Conservation (phyloP, 1,140 invertebrate genomes). For the Marisa cornuarietis region DNA sequence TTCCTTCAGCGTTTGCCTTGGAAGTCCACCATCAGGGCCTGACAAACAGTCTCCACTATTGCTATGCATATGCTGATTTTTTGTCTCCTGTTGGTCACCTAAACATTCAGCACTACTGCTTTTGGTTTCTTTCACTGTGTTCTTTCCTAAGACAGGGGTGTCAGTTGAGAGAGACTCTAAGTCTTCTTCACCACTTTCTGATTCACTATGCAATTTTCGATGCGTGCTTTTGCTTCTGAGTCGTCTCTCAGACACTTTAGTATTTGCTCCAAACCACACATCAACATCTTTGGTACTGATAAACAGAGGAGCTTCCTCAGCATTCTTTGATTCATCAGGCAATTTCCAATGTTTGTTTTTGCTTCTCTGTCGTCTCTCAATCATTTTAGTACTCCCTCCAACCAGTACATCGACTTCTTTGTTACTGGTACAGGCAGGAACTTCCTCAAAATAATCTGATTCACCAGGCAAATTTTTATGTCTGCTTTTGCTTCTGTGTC, state of each 20-base stretch:
- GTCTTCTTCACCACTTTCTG: not conserved
- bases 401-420: not conserved
- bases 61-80: no score
- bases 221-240: slow-evolving; percentile 14
- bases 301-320: not conserved
- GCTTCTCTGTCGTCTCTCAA: not conserved
- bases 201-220: not conserved
- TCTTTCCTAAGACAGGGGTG: no score
- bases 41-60: no score
- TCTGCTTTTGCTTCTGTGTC: slow-evolving; percentile 19
- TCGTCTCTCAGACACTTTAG: slow-evolving; percentile 3
- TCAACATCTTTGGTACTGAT: not conserved
- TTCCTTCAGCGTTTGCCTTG: no score
- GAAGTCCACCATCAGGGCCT: no score
- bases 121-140: no score
- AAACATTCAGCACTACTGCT: no score
- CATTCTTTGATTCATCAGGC: not conserved
- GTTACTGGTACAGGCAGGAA: not conserved
- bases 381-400: not conserved
- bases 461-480: not conserved
- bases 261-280: not conserved
- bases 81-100: no score
- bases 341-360: not conserved
- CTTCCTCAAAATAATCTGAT: not conserved
- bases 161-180: no score